A percentile compares a stretch with the other conserved stretches of the same genome.
These are phyloP conservation scores for Noctua janthina DNA, from an alignment of 2,888 invertebrate species.

Conservation along the genomic window DNA sequence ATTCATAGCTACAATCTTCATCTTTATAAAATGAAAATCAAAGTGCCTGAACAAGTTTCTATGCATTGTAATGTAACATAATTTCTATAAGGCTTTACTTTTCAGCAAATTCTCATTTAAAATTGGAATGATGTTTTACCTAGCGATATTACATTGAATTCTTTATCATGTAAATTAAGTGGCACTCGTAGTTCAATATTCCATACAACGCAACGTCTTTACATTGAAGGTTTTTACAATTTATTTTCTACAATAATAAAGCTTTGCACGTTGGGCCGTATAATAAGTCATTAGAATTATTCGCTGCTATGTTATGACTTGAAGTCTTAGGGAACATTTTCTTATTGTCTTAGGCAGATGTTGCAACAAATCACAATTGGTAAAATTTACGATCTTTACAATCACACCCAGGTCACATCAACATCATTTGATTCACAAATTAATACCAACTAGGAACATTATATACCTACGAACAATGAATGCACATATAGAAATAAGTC, in stretches of 20 bases:
- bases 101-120: constrained; percentile 75
- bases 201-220: constrained; percentile 27
- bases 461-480: constrained; percentile 77
- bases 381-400: constrained; percentile 80
- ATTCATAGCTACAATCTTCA: constrained; percentile 58
- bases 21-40: constrained; percentile 62
- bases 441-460: constrained; percentile 74
- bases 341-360: constrained; percentile 64
- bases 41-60: constrained; percentile 58
- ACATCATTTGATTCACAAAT: constrained; percentile 80
- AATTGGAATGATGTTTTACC: constrained; percentile 66
- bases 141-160: constrained; percentile 40
- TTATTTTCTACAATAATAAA: constrained; percentile 41
- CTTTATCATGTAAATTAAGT: constrained; percentile 29
- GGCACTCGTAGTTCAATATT: constrained; percentile 41
- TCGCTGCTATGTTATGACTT: constrained; percentile 36
- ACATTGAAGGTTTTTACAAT: constrained; percentile 21
- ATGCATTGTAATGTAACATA: constrained; percentile 51
- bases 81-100: constrained; percentile 75
- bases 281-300: constrained; percentile 41
- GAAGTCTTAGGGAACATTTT: constrained; percentile 34
- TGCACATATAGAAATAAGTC: constrained; percentile 80
- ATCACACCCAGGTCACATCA: constrained; percentile 90
- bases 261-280: constrained; percentile 62
- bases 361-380: constrained; percentile 84